Conservation (phyloP, 1,140 invertebrate species). For the Portunus trituberculatus region DNA sequence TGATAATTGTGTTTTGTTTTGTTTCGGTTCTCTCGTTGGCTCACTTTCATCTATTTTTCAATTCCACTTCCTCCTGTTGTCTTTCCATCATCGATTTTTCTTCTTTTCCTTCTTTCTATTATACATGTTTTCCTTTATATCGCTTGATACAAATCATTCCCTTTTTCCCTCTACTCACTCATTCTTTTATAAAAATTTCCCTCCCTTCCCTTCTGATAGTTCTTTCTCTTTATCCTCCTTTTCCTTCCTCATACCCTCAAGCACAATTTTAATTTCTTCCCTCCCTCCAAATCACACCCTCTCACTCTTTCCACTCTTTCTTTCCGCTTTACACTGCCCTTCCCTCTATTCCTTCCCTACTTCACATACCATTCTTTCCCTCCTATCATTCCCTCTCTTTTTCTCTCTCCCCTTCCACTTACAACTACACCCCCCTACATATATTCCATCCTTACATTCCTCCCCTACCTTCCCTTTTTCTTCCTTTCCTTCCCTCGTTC, state of each 20-base stretch:
- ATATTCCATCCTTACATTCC: neutral
- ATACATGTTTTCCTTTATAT: conserved; percentile 3
- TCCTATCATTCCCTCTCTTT: neutral
- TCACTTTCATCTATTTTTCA: neutral
- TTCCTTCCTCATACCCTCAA: neutral
- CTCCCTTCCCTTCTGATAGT: neutral
- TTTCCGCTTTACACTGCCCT: neutral
- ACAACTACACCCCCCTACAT: no score
- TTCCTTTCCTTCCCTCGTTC: neutral
- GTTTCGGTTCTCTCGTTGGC: neutral
- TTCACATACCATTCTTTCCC: neutral
- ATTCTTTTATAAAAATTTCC: no score
- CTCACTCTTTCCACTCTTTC: neutral
- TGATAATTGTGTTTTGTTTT: no score
- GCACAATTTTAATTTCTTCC: neutral
- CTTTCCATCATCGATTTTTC: neutral
- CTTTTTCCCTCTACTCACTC: neutral
- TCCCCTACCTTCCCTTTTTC: no score
- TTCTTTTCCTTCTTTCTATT: conserved; percentile 10
- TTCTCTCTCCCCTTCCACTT: neutral
- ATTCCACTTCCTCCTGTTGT: neutral
- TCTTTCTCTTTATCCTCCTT: neutral
- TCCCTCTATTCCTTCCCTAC: no score
- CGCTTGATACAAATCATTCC: no score
- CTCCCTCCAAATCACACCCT: no score